Base-by-base conservation (phyloP, 2,113 vertebrate genomes). In the Stigmatopora argus region DNA sequence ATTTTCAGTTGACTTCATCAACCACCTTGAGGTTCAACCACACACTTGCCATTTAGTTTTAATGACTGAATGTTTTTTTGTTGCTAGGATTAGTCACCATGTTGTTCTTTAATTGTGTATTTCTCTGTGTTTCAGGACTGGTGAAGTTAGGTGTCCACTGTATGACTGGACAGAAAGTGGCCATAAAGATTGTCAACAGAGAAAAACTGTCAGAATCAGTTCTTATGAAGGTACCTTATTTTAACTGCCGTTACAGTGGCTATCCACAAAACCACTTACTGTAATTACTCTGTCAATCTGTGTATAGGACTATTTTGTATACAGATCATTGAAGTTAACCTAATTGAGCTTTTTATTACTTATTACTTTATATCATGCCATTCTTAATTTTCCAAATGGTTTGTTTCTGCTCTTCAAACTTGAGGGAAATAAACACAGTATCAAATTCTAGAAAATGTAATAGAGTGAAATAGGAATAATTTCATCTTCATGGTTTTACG, bases 181-280 rank as follows among this genome's bases (percentile, higher is more conserved):
- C 96, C 71, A 93, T 98, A 87, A 98, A 98, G 90, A 98, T 98
- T n/a, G 96, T 98, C 88, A 98, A 98, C 91, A 89, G 96, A 26
- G 96, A 98, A 89, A 97, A 98, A 81, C 95, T 98, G 84, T 97
- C 95, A 12, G 95, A 98, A 86, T 98, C 96, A 0, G 96, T 98
- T 67, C 90, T 98, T 70, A 98, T 90, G 88, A 91, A 91, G 90
- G 90, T 91, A 83, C 7, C 6, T 3, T 41, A 9, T 4, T 1
- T 49, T 26, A 0, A 17, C 15, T 55, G 48, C 15, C 17, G 55
- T 46, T 59, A 4, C 41, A 34, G 19, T 45, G 45, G 26, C 59
- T 64, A 58, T 62, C 59, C 38, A 55, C 62, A 64, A 57, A 66
- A 64, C 71, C 64, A 72, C 66, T 69, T 69, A 45, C 64, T 70